phyloP scores from a whole-genome alignment of 2,797 vertebrate species.

The Sebastes matsubarae region DNA sequence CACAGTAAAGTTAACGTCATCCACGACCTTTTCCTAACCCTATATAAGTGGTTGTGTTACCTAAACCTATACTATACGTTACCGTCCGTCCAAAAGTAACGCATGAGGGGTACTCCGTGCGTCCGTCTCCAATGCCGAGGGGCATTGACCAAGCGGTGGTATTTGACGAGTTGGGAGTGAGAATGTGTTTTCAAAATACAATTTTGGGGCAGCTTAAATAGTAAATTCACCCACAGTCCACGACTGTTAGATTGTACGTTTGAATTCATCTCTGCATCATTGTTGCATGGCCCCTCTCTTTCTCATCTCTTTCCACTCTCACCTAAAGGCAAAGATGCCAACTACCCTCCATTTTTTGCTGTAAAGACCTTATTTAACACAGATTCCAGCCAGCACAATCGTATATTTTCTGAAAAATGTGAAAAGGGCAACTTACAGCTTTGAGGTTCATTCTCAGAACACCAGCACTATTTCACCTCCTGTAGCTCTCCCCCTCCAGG shows the following conservation, averaged over 20 bases:
- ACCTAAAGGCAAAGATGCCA: background rate
- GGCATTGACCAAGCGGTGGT: rapidly evolving
- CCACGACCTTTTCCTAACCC: too few relatives aligned
- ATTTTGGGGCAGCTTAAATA: background rate
- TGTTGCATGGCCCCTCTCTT: background rate
- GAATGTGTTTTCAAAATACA: background rate
- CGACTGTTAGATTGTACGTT: background rate
- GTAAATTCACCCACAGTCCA: background rate
- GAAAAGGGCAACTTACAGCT: conserved; percentile 15
- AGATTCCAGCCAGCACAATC: background rate
- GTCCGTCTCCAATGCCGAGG: too few relatives aligned
- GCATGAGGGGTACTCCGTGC: too few relatives aligned
- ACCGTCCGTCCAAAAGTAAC: too few relatives aligned
- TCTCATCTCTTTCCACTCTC: background rate
- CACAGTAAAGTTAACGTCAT: too few relatives aligned
- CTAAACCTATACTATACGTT: too few relatives aligned
- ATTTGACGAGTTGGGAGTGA: too few relatives aligned
- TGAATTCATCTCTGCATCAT: background rate
- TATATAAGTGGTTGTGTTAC: too few relatives aligned
- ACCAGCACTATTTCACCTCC: conserved; percentile 20
- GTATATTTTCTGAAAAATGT: background rate
- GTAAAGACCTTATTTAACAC: background rate
- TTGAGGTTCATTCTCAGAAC: background rate
- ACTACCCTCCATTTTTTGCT: background rate
- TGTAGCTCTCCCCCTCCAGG: conserved; percentile 11